A percentile compares a stretch with the other conserved stretches of the same genome.
phyloP scores from a whole-genome alignment of 2,797 vertebrate species.

The Xiphophorus birchmanni region DNA sequence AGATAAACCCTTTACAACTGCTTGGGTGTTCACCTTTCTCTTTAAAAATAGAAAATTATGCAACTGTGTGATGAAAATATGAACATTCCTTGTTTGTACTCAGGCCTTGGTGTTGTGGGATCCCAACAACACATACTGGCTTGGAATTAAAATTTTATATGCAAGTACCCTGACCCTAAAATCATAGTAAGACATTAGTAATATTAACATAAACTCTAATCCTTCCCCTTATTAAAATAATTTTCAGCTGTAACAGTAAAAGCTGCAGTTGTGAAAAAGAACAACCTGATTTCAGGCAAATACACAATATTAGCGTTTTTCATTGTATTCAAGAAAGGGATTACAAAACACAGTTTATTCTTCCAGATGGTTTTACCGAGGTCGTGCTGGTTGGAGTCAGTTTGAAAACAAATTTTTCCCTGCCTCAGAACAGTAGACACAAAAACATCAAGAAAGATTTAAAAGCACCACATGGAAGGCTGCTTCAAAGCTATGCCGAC shows the following conservation, averaged over 20 bases:
- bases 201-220: neutral
- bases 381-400: neutral
- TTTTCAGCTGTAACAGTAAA: neutral
- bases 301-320: neutral
- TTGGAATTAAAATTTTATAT: neutral
- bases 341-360: neutral
- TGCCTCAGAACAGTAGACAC: slow-evolving; percentile 9
- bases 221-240: neutral
- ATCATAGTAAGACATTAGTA: neutral
- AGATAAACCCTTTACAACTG: neutral
- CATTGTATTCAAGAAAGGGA: neutral
- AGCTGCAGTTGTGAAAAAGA: neutral
- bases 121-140: neutral
- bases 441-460: slow-evolving; percentile 9
- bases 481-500: slow-evolving; percentile 2
- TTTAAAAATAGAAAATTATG: neutral
- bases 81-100: neutral
- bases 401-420: neutral
- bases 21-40: neutral
- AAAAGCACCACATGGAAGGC: neutral
- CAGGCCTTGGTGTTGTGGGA: neutral
- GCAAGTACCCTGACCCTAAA: neutral
- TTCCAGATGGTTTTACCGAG: neutral
- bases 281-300: neutral
- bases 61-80: neutral